These are phyloP conservation scores for Magallana gigas DNA, from an alignment of 1,140 invertebrate genomes.

Conservation along the genomic window DNA sequence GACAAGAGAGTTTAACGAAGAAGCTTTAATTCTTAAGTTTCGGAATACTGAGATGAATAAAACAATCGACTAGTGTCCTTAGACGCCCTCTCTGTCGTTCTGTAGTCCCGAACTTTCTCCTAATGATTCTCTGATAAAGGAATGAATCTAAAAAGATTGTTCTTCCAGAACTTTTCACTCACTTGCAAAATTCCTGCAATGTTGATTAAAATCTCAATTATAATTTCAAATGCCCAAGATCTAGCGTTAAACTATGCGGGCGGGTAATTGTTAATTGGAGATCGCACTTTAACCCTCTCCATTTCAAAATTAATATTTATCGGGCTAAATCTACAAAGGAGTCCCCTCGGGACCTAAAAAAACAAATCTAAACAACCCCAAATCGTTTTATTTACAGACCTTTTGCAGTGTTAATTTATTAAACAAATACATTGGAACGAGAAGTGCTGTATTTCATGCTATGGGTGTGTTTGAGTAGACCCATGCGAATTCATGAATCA, in stretches of 20 bases:
- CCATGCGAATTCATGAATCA: background rate
- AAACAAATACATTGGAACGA: background rate
- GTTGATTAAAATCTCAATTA: background rate
- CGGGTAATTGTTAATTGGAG: background rate
- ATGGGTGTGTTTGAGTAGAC: background rate
- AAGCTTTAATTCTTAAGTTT: no score
- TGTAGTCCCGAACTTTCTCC: no score
- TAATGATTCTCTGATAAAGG: no score
- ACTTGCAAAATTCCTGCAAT: background rate
- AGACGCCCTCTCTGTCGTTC: no score
- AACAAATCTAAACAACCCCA: background rate
- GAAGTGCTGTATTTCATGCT: background rate
- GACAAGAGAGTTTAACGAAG: no score
- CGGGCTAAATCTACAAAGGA: background rate
- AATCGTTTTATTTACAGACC: background rate
- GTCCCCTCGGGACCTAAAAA: background rate
- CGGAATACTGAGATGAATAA: no score
- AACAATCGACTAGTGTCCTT: no score
- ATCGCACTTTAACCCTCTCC: background rate
- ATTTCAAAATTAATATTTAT: background rate
- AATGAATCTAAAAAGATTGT: no score
- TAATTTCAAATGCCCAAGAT: background rate
- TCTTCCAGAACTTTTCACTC: background rate
- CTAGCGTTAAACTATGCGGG: background rate
- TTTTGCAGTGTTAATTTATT: background rate